These are phyloP conservation scores for Arnoldichthys spilopterus DNA, from an alignment of 2,797 vertebrate species.

Conservation along the genomic window DNA sequence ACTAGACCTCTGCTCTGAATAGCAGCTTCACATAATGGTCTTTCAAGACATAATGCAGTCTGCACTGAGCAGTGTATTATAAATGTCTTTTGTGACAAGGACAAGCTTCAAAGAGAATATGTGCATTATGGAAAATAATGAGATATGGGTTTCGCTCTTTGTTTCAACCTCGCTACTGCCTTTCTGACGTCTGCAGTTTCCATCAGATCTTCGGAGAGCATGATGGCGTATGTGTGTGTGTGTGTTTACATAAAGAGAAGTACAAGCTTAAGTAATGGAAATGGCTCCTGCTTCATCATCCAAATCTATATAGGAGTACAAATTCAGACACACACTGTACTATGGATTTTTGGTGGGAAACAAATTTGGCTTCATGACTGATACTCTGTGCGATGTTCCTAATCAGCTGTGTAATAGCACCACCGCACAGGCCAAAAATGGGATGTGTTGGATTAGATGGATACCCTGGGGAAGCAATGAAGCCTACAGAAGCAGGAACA, in stretches of 20 bases:
- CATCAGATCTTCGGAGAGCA: slow-evolving; percentile 46
- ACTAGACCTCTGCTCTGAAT: slow-evolving; percentile 46
- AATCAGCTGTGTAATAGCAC: slow-evolving; percentile 62
- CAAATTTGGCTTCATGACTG: slow-evolving; percentile 10
- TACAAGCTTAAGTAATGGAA: slow-evolving; percentile 76
- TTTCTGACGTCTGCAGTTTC: slow-evolving; percentile 41
- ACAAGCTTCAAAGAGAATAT: slow-evolving; percentile 43
- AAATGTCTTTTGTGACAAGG: slow-evolving; percentile 37
- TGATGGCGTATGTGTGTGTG: slow-evolving; percentile 65
- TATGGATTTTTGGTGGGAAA: slow-evolving; percentile 50
- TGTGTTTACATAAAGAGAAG: slow-evolving; percentile 73
- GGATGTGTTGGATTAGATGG: slow-evolving; percentile 68
- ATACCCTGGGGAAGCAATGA: slow-evolving; percentile 69
- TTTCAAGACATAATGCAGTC: slow-evolving; percentile 29
- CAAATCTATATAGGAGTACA: slow-evolving; percentile 69
- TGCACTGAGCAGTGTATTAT: slow-evolving; percentile 34
- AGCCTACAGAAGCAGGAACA: slow-evolving; percentile 64
- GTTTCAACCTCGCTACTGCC: slow-evolving; percentile 47
- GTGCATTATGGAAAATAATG: slow-evolving; percentile 49
- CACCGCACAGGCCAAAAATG: slow-evolving; percentile 69
- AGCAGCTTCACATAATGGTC: slow-evolving; percentile 47
- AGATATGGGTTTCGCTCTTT: slow-evolving; percentile 28
- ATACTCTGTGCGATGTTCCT: slow-evolving; percentile 37
- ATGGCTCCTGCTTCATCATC: slow-evolving; percentile 68
- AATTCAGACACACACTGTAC: slow-evolving; percentile 76